Base-by-base conservation (phyloP, 2,113 vertebrate species). In the Boleophthalmus pectinirostris region DNA sequence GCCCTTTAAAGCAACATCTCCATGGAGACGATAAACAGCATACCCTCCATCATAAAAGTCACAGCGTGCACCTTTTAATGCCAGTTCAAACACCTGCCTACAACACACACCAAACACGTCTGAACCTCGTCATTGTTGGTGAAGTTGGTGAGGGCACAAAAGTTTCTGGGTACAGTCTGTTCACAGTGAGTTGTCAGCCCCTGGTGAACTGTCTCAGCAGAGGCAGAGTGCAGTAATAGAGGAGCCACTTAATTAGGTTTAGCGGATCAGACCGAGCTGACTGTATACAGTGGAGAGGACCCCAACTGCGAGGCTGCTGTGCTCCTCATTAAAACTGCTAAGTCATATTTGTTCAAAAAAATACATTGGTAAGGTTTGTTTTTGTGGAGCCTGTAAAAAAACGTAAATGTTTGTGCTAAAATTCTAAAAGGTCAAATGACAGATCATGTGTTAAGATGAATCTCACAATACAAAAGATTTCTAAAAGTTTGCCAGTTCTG, bases 291-390 rank as follows among this genome's bases (percentile, higher is more conserved):
- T 64, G 33, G 74, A 65, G 73, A 16, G 63, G 60, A 35, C 72
- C 79, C 76, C 77, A 74, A 77, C 77, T 74, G 74, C 76, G 81
- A 69, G 61, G 72, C 57, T 57, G 73, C 45, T 75, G 61, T 70
- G 74, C 54, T 72, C 43, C 74, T 80, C 70, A 86, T 88, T 82
- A 84, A 81, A 88, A 78, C 68, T 75, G 82, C 75, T 75, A 51
- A 79, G 72, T 73, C 66, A 77, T 75, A 82, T 78, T 78, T 74
- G 58, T 47, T 75, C 13, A 46, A 70, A 33, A n/a, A 58, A 49
- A 6, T 60, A 16, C 18, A 20, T 3, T 6, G 21, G 24, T 7
- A 60, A 33, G 4, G 33, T 29, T 29, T 15, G 46, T 15, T 47
- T 15, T 16, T 15, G 2, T 9, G 8, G 8, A 54, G 9, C 0